phyloP scores from a whole-genome alignment of 92 coral and sea anemone genomes.

The Zoanthus sociatus region DNA sequence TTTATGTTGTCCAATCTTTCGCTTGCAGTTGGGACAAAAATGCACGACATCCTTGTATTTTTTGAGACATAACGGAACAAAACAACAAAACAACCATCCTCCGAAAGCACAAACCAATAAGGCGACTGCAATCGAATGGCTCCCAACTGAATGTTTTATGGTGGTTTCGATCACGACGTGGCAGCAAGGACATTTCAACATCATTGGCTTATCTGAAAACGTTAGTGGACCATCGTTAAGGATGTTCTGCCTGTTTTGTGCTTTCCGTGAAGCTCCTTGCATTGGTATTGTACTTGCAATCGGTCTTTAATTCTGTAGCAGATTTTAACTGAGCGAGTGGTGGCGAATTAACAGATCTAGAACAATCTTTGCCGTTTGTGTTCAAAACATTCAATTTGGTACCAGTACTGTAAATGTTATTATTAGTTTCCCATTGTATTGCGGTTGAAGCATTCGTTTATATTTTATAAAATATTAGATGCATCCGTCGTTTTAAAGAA shows the following conservation, averaged over 20 bases:
- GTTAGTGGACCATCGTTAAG: not conserved
- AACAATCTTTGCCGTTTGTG: not conserved
- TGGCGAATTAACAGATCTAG: not conserved
- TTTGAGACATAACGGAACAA: constrained; percentile 12
- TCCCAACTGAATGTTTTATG: constrained; percentile 14
- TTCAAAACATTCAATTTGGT: not conserved
- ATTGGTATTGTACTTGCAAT: too few species aligned
- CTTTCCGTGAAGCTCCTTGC: not conserved
- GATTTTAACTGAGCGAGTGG: not conserved
- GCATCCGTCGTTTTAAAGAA: not conserved
- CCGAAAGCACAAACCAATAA: constrained; percentile 20
- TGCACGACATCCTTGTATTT: constrained; percentile 11
- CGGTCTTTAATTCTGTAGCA: too few species aligned
- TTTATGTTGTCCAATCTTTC: not conserved
- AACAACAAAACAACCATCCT: constrained; percentile 16
- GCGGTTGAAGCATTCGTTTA: not conserved
- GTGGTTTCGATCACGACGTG: not conserved
- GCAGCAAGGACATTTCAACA: constrained; percentile 11
- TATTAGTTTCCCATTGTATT: not conserved
- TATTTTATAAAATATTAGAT: not conserved
- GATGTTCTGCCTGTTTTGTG: not conserved
- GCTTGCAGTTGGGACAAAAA: constrained; percentile 15
- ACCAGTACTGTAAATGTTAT: not conserved
- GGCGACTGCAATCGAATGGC: not conserved
- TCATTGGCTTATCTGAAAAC: not conserved